These are phyloP conservation scores for Mormyrops boulengeri DNA, from an alignment of 2,797 vertebrate species.

Conservation along the genomic window DNA sequence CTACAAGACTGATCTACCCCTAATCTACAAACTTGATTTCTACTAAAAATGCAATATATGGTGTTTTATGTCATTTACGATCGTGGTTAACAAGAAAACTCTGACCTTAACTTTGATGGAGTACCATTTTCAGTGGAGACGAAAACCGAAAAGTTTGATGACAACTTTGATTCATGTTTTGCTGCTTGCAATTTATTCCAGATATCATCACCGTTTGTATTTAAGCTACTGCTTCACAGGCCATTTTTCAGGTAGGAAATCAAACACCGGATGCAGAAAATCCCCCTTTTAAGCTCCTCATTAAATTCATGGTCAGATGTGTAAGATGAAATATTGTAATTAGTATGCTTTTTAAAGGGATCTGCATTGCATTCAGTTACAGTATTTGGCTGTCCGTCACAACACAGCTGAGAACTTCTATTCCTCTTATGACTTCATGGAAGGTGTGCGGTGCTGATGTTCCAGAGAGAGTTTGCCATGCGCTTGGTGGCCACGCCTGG, in stretches of 20 bases:
- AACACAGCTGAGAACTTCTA: neutral
- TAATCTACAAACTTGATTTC: neutral
- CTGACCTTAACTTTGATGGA: neutral
- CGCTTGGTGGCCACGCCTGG: slow-evolving; percentile 88
- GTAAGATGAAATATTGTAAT: neutral
- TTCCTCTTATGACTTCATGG: slow-evolving; percentile 23
- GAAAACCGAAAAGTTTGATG: neutral
- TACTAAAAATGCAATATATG: neutral
- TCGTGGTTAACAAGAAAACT: neutral
- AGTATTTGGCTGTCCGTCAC: neutral
- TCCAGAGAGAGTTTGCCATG: slow-evolving; percentile 96
- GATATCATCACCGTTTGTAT: slow-evolving; percentile 97
- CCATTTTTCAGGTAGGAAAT: slow-evolving; percentile 88
- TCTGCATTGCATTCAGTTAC: neutral
- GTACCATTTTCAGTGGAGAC: neutral
- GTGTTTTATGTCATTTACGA: neutral
- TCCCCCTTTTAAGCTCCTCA: neutral
- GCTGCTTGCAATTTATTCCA: slow-evolving; percentile 42
- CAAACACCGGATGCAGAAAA: neutral
- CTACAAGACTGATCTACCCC: too few relatives aligned
- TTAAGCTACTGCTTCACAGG: slow-evolving; percentile 90
- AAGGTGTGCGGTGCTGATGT: slow-evolving; percentile 97
- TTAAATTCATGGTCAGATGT: neutral
- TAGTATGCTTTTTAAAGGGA: neutral
- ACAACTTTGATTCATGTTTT: neutral